A percentile compares a stretch with the other conserved stretches of the same genome.
Evolutionary conservation across 2,888 invertebrate genomes (phyloP).

Genomic region (Sepiola atlantica): DNA sequence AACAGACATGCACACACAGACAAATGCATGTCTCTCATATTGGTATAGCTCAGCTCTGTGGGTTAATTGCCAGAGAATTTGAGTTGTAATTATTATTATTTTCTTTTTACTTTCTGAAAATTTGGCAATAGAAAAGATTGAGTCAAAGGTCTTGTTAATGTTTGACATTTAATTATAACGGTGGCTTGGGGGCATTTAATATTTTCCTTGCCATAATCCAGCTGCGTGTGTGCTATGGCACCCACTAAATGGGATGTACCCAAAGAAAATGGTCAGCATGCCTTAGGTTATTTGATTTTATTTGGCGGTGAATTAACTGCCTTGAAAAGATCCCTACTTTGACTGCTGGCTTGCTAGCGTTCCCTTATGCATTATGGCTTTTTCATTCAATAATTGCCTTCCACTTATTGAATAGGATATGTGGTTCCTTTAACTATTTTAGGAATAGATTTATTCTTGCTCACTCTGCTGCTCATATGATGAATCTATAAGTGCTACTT

Average conservation of each 20-base stretch:
- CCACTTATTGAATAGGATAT: background rate
- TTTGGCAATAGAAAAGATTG: background rate
- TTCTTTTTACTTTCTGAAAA: background rate
- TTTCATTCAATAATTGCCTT: background rate
- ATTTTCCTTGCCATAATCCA: background rate
- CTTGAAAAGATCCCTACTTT: background rate
- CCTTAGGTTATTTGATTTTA: background rate
- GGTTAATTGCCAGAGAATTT: background rate
- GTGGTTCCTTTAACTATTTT: background rate
- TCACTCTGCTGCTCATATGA: background rate
- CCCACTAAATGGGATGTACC: background rate
- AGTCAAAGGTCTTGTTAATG: background rate
- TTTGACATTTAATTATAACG: background rate
- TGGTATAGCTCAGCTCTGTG: background rate
- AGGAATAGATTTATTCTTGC: background rate
- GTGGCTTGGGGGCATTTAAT: background rate
- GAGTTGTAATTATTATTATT: background rate
- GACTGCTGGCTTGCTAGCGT: background rate
- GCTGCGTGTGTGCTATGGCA: background rate
- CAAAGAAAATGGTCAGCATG: background rate
- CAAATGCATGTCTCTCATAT: too few relatives aligned
- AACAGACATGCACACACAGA: too few relatives aligned
- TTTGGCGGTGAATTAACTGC: background rate
- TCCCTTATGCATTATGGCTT: background rate
- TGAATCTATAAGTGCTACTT: background rate